Percentiles rank a stretch among this genome's conserved stretches.
These are phyloP conservation scores for Doryteuthis pealeii DNA, from an alignment of 1,140 invertebrate species.

Conservation along the genomic window DNA sequence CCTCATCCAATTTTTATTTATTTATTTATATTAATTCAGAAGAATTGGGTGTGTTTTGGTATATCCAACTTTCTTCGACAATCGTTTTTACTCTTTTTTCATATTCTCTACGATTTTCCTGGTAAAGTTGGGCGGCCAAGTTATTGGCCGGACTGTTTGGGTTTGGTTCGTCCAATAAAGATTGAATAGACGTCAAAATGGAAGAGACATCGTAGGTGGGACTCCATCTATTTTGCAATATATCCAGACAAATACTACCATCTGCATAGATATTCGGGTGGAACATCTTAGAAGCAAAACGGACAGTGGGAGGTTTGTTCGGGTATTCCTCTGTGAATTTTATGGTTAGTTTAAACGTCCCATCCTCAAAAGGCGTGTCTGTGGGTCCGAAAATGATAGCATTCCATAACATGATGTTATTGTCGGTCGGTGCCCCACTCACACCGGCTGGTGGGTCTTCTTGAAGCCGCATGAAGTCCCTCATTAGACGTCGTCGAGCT, in stretches of 20 bases:
- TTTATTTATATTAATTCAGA: too few species aligned
- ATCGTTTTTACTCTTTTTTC: slow-evolving; percentile 58
- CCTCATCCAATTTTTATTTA: too few species aligned
- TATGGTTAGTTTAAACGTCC: slow-evolving; percentile 98
- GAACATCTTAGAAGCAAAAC: slow-evolving; percentile 94
- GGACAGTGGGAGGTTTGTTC: slow-evolving; percentile 98
- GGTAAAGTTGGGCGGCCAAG: slow-evolving; percentile 59
- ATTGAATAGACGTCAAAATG: slow-evolving; percentile 86
- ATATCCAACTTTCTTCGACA: slow-evolving; percentile 60
- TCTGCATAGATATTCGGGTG: slow-evolving; percentile 99
- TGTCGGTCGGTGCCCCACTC: slow-evolving; percentile 94
- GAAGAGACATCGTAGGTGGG: slow-evolving; percentile 99
- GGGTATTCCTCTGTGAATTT: slow-evolving; percentile 99
- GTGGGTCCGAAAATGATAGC: slow-evolving; percentile 98
- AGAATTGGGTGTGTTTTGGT: too few species aligned
- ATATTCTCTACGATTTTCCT: slow-evolving; percentile 60
- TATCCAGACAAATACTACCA: slow-evolving; percentile 99
- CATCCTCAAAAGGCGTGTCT: slow-evolving; percentile 99
- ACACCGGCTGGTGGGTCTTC: slow-evolving; percentile 80
- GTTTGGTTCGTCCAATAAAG: slow-evolving; percentile 61
- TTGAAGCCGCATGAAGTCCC: too few species aligned
- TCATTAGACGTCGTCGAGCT: slow-evolving; percentile 93
- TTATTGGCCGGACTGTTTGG: slow-evolving; percentile 62
- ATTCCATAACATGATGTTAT: slow-evolving; percentile 99
- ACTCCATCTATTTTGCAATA: slow-evolving; percentile 97